phyloP scores from a whole-genome alignment of 2,797 vertebrate genomes.

The Sebastes baramenuke region DNA sequence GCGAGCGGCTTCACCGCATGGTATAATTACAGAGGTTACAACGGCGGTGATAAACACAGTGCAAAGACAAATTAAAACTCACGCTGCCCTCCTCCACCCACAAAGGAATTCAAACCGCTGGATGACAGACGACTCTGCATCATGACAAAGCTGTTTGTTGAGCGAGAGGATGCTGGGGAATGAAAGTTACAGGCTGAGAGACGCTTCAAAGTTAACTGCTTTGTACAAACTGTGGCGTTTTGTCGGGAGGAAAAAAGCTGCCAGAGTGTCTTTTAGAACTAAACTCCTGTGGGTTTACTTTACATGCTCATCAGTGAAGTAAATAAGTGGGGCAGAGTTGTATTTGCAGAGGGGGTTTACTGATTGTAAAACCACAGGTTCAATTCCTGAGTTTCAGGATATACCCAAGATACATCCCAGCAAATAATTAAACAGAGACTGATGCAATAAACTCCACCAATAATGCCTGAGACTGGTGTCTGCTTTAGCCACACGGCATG shows the following conservation, averaged over 20 bases:
- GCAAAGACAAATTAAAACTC: slow-evolving; percentile 58
- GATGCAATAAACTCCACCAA: neutral
- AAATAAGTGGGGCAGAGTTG: slow-evolving; percentile 6
- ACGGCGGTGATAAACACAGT: slow-evolving; percentile 47
- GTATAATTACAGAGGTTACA: slow-evolving; percentile 69
- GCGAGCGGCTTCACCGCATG: slow-evolving; percentile 40
- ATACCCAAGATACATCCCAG: neutral
- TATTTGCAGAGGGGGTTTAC: neutral
- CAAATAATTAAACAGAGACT: neutral
- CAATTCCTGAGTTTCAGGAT: neutral
- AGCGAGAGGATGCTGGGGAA: slow-evolving; percentile 8
- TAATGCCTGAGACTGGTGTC: neutral
- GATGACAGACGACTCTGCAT: slow-evolving; percentile 2
- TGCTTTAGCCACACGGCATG: neutral
- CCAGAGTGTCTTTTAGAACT: neutral
- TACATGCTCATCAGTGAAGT: neutral
- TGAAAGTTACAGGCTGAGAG: slow-evolving; percentile 22
- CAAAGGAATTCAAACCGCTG: slow-evolving; percentile 32
- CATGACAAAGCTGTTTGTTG: slow-evolving; percentile 35
- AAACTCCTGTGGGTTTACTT: slow-evolving; percentile 12
- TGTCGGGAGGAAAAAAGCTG: slow-evolving; percentile 12
- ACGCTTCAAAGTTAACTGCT: slow-evolving; percentile 6
- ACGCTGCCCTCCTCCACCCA: slow-evolving; percentile 24
- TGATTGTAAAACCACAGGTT: neutral
- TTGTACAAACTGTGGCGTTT: slow-evolving; percentile 25